Percentiles rank a stretch among this genome's conserved stretches.
Evolutionary conservation across 2,113 vertebrate genomes (phyloP).

Genomic region (Mixornis gularis): DNA sequence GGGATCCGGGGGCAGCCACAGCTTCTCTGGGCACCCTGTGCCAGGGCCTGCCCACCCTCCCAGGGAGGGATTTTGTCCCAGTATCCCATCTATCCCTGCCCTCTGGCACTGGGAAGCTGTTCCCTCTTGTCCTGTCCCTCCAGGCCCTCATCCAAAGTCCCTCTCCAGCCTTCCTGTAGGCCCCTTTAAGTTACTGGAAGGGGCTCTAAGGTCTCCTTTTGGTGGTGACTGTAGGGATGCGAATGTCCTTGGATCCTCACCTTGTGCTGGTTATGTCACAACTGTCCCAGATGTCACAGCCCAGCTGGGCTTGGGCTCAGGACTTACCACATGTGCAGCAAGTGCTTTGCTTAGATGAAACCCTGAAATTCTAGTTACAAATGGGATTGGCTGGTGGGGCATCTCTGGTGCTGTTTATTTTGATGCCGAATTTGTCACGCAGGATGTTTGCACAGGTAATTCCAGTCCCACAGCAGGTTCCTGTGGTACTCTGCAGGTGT

Average conservation of each 20-base stretch:
- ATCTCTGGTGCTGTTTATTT: neutral
- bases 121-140: neutral
- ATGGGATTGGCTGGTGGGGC: neutral
- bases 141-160: neutral
- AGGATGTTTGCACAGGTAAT: neutral
- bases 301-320: neutral
- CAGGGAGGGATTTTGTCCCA: neutral
- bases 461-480: neutral
- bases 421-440: neutral
- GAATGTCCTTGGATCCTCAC: neutral
- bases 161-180: neutral
- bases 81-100: rapidly evolving
- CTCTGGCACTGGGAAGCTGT: neutral
- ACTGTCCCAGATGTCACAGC: neutral
- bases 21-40: neutral
- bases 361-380: neutral
- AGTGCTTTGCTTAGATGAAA: neutral
- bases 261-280: neutral
- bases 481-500: neutral
- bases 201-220: neutral
- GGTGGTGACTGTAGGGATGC: neutral
- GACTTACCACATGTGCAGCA: neutral
- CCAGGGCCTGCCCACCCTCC: rapidly evolving
- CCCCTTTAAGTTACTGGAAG: neutral
- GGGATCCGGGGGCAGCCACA: neutral